These are phyloP conservation scores for Perizoma affinitatum DNA, from an alignment of 2,888 invertebrate species.

Conservation along the genomic window DNA sequence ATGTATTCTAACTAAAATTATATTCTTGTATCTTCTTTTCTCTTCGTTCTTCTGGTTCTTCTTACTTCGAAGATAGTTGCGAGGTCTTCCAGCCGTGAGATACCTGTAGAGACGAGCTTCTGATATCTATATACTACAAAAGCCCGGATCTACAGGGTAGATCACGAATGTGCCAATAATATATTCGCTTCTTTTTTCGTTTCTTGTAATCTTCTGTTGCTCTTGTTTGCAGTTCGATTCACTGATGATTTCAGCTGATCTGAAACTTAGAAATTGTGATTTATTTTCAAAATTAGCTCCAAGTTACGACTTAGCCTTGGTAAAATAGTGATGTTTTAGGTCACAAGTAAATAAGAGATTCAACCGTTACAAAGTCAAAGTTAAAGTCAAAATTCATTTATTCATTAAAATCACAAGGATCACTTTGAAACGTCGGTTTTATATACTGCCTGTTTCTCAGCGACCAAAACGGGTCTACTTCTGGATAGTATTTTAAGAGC, in stretches of 20 bases:
- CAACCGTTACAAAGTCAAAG: background rate
- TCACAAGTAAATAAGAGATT: background rate
- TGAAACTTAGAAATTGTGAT: background rate
- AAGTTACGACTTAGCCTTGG: too few relatives aligned
- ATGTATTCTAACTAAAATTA: too few relatives aligned
- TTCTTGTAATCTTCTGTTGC: background rate
- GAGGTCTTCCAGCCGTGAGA: conserved; percentile 98
- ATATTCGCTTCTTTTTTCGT: conserved; percentile 44
- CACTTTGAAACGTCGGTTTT: too few relatives aligned
- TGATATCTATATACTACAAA: conserved; percentile 97
- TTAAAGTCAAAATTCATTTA: too few relatives aligned
- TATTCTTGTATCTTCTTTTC: background rate
- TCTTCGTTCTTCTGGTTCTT: conserved; percentile 14
- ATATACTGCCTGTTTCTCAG: too few relatives aligned
- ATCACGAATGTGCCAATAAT: conserved; percentile 95
- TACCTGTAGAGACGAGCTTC: conserved; percentile 99
- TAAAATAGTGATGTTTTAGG: too few relatives aligned
- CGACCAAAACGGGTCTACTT: too few relatives aligned
- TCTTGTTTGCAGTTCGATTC: too few relatives aligned
- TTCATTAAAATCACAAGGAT: too few relatives aligned
- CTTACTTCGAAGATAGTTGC: conserved; percentile 75
- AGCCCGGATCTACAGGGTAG: conserved; percentile 99
- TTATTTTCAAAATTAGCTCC: too few relatives aligned
- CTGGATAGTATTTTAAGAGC: background rate
- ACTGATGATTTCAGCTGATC: background rate